Base-by-base conservation (phyloP, 2,113 vertebrate species). In the Hydropotes inermis region DNA sequence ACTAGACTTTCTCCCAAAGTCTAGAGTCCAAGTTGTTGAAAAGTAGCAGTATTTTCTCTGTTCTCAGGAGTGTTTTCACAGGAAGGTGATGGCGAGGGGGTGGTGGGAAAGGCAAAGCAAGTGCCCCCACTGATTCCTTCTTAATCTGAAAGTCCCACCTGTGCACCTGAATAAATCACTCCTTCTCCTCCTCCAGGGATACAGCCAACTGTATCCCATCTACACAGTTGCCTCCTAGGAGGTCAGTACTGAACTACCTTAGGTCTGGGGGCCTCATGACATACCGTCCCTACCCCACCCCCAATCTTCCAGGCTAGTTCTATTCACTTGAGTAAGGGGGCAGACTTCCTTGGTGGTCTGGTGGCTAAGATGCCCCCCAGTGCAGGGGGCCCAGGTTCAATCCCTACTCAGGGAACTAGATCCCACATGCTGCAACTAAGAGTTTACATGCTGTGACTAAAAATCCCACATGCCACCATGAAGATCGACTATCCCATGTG, bases 71-170 rank as follows among this genome's bases (percentile, higher is more conserved):
- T 89, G 64, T 30, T 93, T 70, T 39, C 94, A 21, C 4, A 57
- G 52, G 64, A 58, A 79, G 8, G 9, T 7, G 33, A 25, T 17
- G 0, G 39, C 45, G 1, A 0, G 1, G 61, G 14, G 4, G 6
- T 0, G 0, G n/a, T 19, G 9, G 10, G 50, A 36, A 61, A 86
- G 1, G 43, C 21, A 57, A 61, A 54, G 4, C 39, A 45, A 39
- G 33, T 25, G 60, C 15, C 54, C 52, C 17, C 28, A 13, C 0
- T 5, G 64, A 30, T 14, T 6, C 19, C 10, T 47, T 25, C n/a
- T 52, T 76, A 52, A 52, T 70, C 27, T 79, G 92, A 4, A 82
- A 36, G 25, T 52, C 55, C 13, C 36, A 36, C 3, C 47, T 28
- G n/a, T 19, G 33, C 14, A 43, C 30, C 74, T 47, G 61, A 39